Percentiles rank a stretch among this genome's conserved stretches.
These are phyloP conservation scores for Pantala flavescens DNA, from an alignment of 1,140 invertebrate genomes.

Conservation along the genomic window DNA sequence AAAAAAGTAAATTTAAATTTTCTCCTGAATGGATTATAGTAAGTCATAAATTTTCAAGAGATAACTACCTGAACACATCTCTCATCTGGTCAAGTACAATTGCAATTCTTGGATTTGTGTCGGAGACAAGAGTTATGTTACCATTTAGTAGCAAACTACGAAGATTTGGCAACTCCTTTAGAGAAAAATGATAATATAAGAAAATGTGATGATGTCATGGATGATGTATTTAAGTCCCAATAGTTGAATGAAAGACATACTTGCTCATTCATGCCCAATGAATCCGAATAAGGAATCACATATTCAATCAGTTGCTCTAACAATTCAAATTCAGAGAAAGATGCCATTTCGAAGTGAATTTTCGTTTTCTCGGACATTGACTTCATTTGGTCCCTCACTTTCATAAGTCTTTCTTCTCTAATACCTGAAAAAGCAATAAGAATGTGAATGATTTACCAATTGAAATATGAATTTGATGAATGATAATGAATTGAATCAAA, in stretches of 20 bases:
- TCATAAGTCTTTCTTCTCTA: slow-evolving; percentile 48
- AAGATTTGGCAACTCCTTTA: slow-evolving; percentile 64
- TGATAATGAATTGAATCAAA: slow-evolving; percentile 8
- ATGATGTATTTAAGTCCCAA: neutral
- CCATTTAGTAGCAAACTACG: slow-evolving; percentile 56
- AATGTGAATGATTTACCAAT: too few relatives aligned
- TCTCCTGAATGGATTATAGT: neutral
- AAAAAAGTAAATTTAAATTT: neutral
- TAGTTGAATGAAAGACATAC: slow-evolving; percentile 20
- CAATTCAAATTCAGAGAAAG: slow-evolving; percentile 61
- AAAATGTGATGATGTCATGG: neutral
- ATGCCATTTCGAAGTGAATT: slow-evolving; percentile 83
- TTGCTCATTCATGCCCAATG: slow-evolving; percentile 86
- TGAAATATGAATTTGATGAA: neutral
- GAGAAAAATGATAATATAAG: slow-evolving; percentile 17
- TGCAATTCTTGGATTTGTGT: slow-evolving; percentile 70
- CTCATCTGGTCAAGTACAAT: slow-evolving; percentile 76
- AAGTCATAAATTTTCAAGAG: slow-evolving; percentile 1
- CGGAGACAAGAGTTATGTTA: slow-evolving; percentile 61
- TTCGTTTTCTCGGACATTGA: slow-evolving; percentile 46
- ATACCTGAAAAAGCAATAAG: slow-evolving; percentile 40
- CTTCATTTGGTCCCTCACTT: slow-evolving; percentile 56
- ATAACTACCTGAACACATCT: slow-evolving; percentile 47
- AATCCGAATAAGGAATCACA: slow-evolving; percentile 67
- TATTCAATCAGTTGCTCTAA: slow-evolving; percentile 53